A percentile compares a stretch with the other conserved stretches of the same genome.
Evolutionary conservation across 2,797 vertebrate genomes (phyloP).

Genomic region (Rhabdomys pumilio): DNA sequence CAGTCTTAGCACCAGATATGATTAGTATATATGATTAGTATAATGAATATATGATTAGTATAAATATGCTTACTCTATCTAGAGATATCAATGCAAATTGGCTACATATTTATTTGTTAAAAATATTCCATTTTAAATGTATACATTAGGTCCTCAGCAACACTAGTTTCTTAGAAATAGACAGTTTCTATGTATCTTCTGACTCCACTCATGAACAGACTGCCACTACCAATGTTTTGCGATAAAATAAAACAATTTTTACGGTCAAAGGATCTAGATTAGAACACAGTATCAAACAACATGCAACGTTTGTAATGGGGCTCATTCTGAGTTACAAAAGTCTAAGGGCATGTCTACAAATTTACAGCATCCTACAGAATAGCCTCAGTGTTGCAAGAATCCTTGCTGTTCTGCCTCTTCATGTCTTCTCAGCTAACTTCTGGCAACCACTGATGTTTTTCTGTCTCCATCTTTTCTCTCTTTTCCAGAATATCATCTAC

Average conservation of each 20-base stretch:
- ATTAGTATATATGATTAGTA: neutral
- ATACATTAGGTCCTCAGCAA: neutral
- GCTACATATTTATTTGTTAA: neutral
- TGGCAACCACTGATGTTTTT: neutral
- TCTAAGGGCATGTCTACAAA: fast-evolving
- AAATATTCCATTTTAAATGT: neutral
- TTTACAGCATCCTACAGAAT: neutral
- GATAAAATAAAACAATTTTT: neutral
- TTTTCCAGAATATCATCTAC: neutral
- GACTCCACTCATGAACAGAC: neutral
- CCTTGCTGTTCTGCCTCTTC: neutral
- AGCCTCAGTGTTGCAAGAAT: neutral
- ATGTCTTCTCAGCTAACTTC: neutral
- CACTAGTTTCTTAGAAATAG: neutral
- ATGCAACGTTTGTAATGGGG: neutral
- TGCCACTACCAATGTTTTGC: neutral
- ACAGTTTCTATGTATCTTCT: neutral
- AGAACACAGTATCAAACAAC: neutral
- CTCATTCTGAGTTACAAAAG: neutral
- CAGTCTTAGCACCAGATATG: neutral
- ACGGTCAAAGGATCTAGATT: neutral
- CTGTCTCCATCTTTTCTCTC: neutral
- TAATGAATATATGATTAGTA: neutral
- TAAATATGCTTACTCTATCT: neutral
- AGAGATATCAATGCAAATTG: neutral